phyloP scores from a whole-genome alignment of 2,113 vertebrate genomes.

The Apeltes quadracus region DNA sequence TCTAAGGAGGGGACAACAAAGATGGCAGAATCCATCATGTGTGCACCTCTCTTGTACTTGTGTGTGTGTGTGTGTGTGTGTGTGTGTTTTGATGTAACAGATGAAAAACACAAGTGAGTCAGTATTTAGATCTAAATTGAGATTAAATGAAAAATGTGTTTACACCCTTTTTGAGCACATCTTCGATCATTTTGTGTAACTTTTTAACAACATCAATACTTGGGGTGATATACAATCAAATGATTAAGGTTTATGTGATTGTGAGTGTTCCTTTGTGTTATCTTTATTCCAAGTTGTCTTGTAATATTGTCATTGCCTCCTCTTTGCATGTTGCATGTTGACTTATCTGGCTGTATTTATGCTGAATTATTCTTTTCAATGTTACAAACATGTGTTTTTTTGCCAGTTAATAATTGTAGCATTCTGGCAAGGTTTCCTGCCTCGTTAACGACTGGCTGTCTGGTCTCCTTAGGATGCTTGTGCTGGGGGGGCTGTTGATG shows the following conservation, averaged over 20 bases:
- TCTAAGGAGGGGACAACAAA: conserved; percentile 47
- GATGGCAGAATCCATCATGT: conserved; percentile 51
- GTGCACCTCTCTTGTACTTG: conserved; percentile 12
- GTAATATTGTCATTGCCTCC: not conserved
- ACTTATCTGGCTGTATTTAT: conserved; percentile 1
- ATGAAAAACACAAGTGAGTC: not conserved
- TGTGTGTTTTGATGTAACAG: conserved; percentile 12
- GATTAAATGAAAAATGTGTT: not conserved
- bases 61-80: conserved; percentile 10
- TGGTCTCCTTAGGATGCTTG: conserved; percentile 6
- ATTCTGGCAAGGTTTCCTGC: conserved; percentile 17
- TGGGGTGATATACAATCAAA: not conserved
- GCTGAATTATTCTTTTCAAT: not conserved
- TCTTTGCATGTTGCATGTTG: not conserved
- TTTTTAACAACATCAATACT: not conserved
- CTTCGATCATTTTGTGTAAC: not conserved
- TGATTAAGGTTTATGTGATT: not conserved
- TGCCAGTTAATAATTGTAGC: conserved; percentile 9
- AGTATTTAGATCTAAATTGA: not conserved
- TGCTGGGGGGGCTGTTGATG: not conserved
- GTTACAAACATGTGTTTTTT: not conserved
- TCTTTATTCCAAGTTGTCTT: not conserved
- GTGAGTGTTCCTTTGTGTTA: not conserved
- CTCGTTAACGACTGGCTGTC: not conserved
- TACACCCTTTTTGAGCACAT: not conserved